Base-by-base conservation (phyloP, 2,113 vertebrate species). In the Hypocryptadius cinnamomeus region DNA sequence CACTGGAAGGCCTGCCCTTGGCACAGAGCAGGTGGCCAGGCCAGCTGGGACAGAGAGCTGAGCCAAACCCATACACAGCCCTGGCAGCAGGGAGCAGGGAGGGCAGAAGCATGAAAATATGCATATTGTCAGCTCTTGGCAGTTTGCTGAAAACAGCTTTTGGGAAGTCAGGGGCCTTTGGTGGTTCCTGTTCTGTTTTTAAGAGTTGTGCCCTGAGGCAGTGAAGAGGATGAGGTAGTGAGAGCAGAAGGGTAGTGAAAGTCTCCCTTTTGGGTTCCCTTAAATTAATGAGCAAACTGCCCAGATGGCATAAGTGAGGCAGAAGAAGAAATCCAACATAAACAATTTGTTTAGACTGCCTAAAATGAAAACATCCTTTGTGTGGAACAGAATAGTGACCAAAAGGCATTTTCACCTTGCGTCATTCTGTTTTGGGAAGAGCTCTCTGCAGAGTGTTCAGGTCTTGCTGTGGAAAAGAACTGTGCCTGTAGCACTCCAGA, bases 291-390 rank as follows among this genome's bases (percentile, higher is more conserved):
- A 82, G 59, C 25, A n/a, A 64, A 60, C 40, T 72, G n/a, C 63
- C 83, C 89, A 87, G 87, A 79, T 79, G 87, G 92, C 59, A 3
- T 71, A 81, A 88, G 42, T 30, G 84, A 95, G 57, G 89, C 66
- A 78, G 80, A 90, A 95, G 57, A 89, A 87, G 44, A 92, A 86
- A 88, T 57, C 14, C 48, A 84, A 42, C 47, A 21, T 66, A 66
- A 90, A 37, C 11, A 7, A 79, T 87, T 31, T 4, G 1, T 63
- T 68, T 39, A 54, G 66, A 71, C 35, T n/a, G 45, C 50, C 45
- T 87, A 53, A 90, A 87, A 93, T 57, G 16, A 92, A 93, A 80
- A 51, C 24, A 25, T 72, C 13, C 37, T 84, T 72, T 76, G 51
- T 35, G 42, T 39, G 30, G n/a, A 81, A 50, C 15, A 89, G 30